Evolutionary conservation across 2,797 vertebrate species (phyloP).

Genomic region (Anguilla pacifica): DNA sequence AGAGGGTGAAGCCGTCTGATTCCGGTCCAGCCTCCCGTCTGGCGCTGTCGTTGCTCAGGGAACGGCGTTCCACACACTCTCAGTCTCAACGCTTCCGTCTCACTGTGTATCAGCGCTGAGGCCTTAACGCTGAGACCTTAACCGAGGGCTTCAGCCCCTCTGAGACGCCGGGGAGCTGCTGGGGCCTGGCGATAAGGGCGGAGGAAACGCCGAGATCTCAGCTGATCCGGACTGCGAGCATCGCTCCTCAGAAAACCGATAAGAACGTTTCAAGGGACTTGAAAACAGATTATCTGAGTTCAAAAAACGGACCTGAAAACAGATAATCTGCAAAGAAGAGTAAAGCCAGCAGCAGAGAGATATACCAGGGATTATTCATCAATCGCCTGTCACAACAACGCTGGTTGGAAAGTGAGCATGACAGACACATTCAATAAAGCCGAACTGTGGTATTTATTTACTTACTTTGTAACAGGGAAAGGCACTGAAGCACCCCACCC

Average conservation of each 20-base stretch:
- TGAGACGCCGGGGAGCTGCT: slow-evolving; percentile 25
- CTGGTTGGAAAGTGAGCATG: neutral
- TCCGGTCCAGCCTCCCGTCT: slow-evolving; percentile 8
- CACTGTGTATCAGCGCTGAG: neutral
- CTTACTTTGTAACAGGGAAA: neutral
- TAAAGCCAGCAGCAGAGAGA: neutral
- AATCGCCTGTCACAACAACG: slow-evolving; percentile 8
- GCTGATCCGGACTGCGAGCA: slow-evolving; percentile 36
- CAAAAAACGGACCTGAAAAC: slow-evolving; percentile 16
- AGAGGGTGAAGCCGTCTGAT: neutral
- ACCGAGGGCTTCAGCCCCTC: neutral
- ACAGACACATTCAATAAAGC: neutral
- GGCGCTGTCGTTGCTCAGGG: neutral
- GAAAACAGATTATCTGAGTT: neutral
- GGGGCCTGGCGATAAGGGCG: slow-evolving; percentile 41
- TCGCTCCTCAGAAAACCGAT: slow-evolving; percentile 30
- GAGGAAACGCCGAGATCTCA: slow-evolving; percentile 36
- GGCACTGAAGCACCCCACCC: neutral
- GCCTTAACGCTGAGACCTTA: neutral
- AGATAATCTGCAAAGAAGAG: neutral
- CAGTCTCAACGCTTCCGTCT: neutral
- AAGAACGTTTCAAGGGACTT: slow-evolving; percentile 37
- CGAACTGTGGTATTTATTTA: neutral
- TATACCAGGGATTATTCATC: slow-evolving; percentile 3
- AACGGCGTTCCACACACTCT: neutral